A percentile compares a stretch with the other conserved stretches of the same genome.
Conservation (phyloP, 2,113 vertebrate genomes). For the Petromus typicus region DNA sequence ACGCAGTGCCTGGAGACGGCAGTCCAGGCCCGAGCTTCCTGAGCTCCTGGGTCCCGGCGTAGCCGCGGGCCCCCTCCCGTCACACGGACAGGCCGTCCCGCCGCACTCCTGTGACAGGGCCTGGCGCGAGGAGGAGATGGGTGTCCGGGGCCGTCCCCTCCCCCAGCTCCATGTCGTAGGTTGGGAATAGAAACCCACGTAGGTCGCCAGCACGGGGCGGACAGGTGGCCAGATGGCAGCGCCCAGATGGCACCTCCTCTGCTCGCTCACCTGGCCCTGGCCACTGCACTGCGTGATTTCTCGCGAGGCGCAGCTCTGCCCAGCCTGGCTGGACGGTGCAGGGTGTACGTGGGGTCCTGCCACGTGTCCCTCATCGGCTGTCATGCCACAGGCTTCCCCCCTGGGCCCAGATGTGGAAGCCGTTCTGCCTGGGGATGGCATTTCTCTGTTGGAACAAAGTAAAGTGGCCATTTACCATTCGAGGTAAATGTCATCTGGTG, state of each 20-base stretch:
- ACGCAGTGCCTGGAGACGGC: background rate
- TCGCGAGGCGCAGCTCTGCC: background rate
- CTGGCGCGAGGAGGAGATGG: too few relatives aligned
- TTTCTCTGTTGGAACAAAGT: background rate
- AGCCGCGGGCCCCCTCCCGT: background rate
- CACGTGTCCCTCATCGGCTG: background rate
- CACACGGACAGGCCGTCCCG: too few relatives aligned
- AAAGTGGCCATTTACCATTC: background rate
- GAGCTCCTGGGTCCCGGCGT: fast-evolving
- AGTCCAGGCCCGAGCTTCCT: fast-evolving
- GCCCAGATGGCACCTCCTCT: background rate
- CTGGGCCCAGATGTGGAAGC: background rate
- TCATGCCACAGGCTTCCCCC: fast-evolving
- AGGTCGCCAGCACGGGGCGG: background rate
- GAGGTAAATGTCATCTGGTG: background rate
- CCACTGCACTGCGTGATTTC: background rate
- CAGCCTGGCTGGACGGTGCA: fast-evolving
- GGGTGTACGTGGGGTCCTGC: fast-evolving
- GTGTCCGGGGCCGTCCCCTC: background rate
- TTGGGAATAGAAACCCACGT: background rate
- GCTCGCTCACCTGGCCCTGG: background rate
- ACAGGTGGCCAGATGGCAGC: background rate
- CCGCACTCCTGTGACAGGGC: background rate
- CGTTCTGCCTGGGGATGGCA: fast-evolving
- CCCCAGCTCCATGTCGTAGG: background rate